These are phyloP conservation scores for Hylyphantes graminicola DNA, from an alignment of 1,140 invertebrate genomes.

Conservation along the genomic window DNA sequence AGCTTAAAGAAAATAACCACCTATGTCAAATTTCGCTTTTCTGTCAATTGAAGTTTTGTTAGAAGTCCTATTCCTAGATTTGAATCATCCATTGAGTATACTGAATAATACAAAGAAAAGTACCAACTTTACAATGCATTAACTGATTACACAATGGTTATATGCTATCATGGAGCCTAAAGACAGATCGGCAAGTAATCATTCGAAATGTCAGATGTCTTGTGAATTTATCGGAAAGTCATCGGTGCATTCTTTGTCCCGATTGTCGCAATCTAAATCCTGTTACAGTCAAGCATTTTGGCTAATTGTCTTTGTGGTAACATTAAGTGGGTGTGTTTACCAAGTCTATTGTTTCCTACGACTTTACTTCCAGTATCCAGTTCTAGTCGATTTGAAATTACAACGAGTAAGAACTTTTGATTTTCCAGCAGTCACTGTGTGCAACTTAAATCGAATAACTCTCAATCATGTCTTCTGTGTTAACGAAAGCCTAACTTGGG, in stretches of 20 bases:
- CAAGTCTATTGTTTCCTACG: background rate
- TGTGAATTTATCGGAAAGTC: no score
- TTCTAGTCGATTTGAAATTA: background rate
- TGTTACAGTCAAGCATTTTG: background rate
- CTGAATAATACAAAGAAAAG: no score
- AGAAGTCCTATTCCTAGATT: no score
- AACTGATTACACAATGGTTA: no score
- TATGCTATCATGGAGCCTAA: no score
- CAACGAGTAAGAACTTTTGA: background rate
- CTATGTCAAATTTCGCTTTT: no score
- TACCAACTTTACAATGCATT: no score
- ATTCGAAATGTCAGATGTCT: no score
- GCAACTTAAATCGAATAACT: constrained; percentile 18
- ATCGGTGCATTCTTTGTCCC: background rate
- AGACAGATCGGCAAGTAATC: no score
- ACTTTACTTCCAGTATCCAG: constrained; percentile 7
- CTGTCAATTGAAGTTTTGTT: no score
- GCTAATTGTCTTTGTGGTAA: background rate
- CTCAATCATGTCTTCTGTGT: background rate
- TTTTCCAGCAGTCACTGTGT: constrained; percentile 21
- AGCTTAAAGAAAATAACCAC: no score
- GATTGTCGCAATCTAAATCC: background rate
- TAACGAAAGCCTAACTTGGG: background rate
- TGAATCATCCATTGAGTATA: no score
- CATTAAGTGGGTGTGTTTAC: background rate